Evolutionary conservation across 1,140 invertebrate genomes (phyloP), one percentile per base, ranked within the genome.

Genomic region (Diprion similis): DNA sequence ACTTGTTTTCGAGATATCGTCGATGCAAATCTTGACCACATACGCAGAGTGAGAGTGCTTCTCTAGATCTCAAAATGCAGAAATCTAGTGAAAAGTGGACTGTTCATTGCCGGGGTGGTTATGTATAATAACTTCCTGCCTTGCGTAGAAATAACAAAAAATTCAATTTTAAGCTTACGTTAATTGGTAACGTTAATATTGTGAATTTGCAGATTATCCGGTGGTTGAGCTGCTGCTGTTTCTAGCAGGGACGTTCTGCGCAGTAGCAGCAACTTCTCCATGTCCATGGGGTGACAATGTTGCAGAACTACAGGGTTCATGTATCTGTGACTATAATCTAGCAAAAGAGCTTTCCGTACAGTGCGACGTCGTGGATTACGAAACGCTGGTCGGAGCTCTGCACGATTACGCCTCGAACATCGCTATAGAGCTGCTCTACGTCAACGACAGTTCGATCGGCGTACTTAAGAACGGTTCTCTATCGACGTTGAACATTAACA

Each of bases 361-460:
- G 84, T 98, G 96, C 85, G 94, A 96, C 85, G 93, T 95, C 86
- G 95, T 97, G 18, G 93, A 97, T 77, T 96, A 95, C 81, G 85
- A 89, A 8, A 87, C 91, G 68, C 88, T 98, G 13, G 80, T 97
- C 46, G 87, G 90, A 70, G 93, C 94, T 1, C 88, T 97, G 77
- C 92, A 91, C 80, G 91, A 90, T 71, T 93, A 92, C 86, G 91
- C 92, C 10, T 87, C 89, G 70, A 88, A 91, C 79, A 91, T 90
- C 72, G 88, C 92, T 0, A 88, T 97, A 67, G 96, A 97, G 84
- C 87, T 97, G 65, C 90, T 98, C 17, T 97, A 97, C 82, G 90
- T 98, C 11, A 96, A 96, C 85, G 97, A 97, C 86, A 95, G 94
- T 19, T 94, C 94, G 3, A 91, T 97, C 45, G 89, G 89, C 8